A percentile compares a stretch with the other conserved stretches of the same genome.
Evolutionary conservation across 2,113 vertebrate species (phyloP).

Genomic region (Laticauda laticaudata): DNA sequence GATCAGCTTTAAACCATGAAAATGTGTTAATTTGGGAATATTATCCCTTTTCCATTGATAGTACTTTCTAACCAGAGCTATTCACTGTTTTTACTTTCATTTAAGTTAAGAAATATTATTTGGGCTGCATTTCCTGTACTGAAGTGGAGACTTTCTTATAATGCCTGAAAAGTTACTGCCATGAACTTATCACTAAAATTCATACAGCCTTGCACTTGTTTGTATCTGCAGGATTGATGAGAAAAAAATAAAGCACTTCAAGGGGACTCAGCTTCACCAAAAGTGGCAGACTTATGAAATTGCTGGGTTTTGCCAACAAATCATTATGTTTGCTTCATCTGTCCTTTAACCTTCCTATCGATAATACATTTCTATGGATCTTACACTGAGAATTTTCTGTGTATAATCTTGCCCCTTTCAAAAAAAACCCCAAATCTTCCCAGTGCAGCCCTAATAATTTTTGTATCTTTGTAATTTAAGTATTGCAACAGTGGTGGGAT

Average conservation of each 20-base stretch:
- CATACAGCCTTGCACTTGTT: not conserved
- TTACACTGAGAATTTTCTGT: not conserved
- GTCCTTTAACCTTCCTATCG: not conserved
- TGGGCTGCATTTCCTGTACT: not conserved
- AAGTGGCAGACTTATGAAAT: not conserved
- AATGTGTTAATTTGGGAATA: not conserved
- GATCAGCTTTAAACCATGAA: not conserved
- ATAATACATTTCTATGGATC: not conserved
- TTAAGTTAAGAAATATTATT: not conserved
- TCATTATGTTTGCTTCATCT: not conserved
- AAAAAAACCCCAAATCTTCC: too few relatives aligned
- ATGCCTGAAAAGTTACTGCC: not conserved
- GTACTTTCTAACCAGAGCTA: not conserved
- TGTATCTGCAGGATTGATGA: not conserved
- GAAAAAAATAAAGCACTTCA: conserved; percentile 4
- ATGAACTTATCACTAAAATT: not conserved
- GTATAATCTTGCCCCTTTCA: not conserved
- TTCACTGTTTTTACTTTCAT: not conserved
- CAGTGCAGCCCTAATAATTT: not conserved
- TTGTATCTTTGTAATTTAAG: not conserved
- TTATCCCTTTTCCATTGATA: not conserved
- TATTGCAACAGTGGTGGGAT: too few relatives aligned
- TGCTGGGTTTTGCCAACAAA: not conserved
- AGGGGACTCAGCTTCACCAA: not conserved
- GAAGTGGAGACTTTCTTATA: not conserved